These are phyloP conservation scores for Cryptoblepharus egeriae DNA, from an alignment of 2,797 vertebrate species.

Conservation along the genomic window DNA sequence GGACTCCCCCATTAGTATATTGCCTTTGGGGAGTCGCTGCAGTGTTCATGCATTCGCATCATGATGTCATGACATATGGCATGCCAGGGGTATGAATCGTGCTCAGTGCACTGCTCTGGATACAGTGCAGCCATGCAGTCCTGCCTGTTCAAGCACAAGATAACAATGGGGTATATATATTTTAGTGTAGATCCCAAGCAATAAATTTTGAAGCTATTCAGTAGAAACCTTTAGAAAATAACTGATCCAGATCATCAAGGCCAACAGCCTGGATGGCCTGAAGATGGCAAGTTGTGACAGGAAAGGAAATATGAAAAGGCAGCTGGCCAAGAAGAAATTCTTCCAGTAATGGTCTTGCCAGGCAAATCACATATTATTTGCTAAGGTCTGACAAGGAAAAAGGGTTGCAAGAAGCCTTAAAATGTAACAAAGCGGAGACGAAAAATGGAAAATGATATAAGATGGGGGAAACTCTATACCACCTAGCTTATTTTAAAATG, in stretches of 20 bases:
- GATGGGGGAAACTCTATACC: neutral
- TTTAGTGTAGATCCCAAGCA: neutral
- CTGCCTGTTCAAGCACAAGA: too few species aligned
- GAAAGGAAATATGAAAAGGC: neutral
- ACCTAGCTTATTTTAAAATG: neutral
- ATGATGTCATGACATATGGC: too few species aligned
- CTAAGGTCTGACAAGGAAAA: neutral
- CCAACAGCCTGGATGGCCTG: neutral
- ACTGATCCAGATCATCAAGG: neutral
- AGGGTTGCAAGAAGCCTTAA: neutral
- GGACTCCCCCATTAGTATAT: too few species aligned
- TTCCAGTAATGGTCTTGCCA: neutral
- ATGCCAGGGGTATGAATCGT: too few species aligned
- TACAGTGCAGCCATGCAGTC: too few species aligned
- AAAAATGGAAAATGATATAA: too few species aligned
- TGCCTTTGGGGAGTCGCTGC: too few species aligned
- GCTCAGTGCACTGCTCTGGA: too few species aligned
- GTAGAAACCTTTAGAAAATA: neutral
- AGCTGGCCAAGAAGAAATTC: neutral
- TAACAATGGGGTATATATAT: too few species aligned
- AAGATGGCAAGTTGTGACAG: neutral
- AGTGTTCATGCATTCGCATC: too few species aligned
- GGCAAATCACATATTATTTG: neutral
- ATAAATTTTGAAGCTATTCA: neutral
- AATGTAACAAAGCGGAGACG: neutral